Conservation (phyloP, 92 coral and sea anemone genomes). For the Phymanthus crucifer region DNA sequence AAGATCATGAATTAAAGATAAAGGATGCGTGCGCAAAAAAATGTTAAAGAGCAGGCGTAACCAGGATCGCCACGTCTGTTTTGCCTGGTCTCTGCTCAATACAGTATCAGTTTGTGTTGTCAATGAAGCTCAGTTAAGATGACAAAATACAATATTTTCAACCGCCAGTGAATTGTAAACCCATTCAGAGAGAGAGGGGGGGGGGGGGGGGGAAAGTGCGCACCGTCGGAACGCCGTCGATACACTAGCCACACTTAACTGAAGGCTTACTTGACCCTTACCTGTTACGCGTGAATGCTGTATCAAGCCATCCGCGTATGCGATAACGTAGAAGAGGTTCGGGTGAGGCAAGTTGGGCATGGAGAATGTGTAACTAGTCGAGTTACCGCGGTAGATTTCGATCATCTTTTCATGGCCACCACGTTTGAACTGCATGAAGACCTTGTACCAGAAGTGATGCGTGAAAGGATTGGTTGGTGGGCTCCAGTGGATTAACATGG, state of each 20-base stretch:
- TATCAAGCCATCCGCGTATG: slow-evolving; percentile 35
- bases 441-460: slow-evolving; percentile 60
- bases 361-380: slow-evolving; percentile 38
- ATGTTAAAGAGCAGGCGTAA: not conserved
- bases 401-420: slow-evolving; percentile 29
- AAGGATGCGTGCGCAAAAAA: not conserved
- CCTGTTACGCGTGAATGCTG: slow-evolving; percentile 49
- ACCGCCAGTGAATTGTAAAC: too few relatives aligned
- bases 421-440: slow-evolving; percentile 57
- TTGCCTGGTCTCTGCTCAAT: too few relatives aligned
- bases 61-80: not conserved
- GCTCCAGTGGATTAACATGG: slow-evolving; percentile 52
- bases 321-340: slow-evolving; percentile 52
- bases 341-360: slow-evolving; percentile 27
- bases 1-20: not conserved
- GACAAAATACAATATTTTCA: too few relatives aligned
- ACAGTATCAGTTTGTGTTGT: too few relatives aligned
- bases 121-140: too few relatives aligned
- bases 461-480: slow-evolving; percentile 55
- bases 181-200: too few relatives aligned
- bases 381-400: slow-evolving; percentile 51
- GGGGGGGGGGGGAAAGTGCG: too few relatives aligned
- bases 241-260: too few relatives aligned
- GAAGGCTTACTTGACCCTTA: too few relatives aligned
- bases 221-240: too few relatives aligned